These are phyloP conservation scores for Diachasma alloeum DNA, from an alignment of 1,140 invertebrate genomes.

Conservation along the genomic window DNA sequence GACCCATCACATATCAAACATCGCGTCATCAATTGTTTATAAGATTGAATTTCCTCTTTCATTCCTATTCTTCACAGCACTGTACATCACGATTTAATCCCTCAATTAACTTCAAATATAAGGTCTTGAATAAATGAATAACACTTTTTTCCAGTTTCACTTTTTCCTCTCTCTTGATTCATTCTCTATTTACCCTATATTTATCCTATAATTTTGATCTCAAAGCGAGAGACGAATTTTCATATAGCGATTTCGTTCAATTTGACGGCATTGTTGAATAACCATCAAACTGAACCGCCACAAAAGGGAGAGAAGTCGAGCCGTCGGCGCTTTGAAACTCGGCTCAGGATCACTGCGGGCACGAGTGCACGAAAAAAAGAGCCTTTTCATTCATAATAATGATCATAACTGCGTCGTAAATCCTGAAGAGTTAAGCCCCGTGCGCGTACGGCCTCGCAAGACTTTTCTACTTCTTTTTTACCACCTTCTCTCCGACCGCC, in stretches of 20 bases:
- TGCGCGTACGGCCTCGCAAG: conserved; percentile 1
- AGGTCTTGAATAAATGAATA: too few species aligned
- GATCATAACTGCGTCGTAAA: conserved; percentile 23
- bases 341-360: neutral
- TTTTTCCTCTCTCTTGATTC: too few species aligned
- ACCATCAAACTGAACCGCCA: neutral
- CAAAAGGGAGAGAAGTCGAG: neutral
- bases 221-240: too few species aligned
- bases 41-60: neutral
- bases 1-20: neutral
- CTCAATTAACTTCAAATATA: too few species aligned
- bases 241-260: neutral
- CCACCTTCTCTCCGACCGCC: neutral
- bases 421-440: conserved; percentile 23
- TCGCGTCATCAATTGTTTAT: neutral
- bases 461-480: conserved; percentile 7
- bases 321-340: conserved; percentile 7
- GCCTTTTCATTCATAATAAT: conserved; percentile 25
- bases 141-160: too few species aligned
- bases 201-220: too few species aligned
- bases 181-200: too few species aligned
- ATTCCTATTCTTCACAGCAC: too few species aligned
- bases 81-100: too few species aligned
- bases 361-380: conserved; percentile 5
- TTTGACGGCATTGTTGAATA: neutral